phyloP scores from a whole-genome alignment of 2,113 vertebrate species.

The Odocoileus hemionus region DNA sequence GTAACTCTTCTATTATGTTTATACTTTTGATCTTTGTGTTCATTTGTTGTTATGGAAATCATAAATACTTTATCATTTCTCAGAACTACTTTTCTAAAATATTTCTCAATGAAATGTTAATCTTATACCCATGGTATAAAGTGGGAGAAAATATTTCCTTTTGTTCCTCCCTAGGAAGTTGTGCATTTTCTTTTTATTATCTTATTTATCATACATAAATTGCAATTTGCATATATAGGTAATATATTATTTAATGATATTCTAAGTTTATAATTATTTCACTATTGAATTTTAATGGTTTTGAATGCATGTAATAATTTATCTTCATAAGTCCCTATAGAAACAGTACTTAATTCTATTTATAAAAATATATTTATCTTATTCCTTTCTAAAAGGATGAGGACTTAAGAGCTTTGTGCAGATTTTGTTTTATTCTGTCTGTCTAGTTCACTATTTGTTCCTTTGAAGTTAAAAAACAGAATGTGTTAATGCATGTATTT shows the following conservation, averaged over 20 bases:
- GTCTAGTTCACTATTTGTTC: not conserved
- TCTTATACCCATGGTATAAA: not conserved
- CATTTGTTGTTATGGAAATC: not conserved
- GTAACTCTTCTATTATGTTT: not conserved
- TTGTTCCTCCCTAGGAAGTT: not conserved
- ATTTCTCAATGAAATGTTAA: conserved; percentile 28
- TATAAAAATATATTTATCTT: not conserved
- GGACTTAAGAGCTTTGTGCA: not conserved
- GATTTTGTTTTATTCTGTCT: not conserved
- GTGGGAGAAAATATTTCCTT: not conserved
- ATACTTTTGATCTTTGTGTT: not conserved
- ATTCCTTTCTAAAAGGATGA: not conserved
- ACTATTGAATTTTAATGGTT: not conserved
- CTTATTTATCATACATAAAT: conserved; percentile 5
- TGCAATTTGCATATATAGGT: not conserved
- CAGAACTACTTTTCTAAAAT: not conserved
- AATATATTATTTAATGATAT: not conserved
- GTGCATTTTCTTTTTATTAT: conserved; percentile 2
- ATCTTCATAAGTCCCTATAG: not conserved
- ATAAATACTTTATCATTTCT: not conserved
- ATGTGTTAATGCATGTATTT: not conserved
- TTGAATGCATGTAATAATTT: not conserved
- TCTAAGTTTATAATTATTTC: conserved; percentile 32
- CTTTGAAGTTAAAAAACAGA: not conserved
- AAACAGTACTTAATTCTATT: not conserved